Base-by-base conservation (phyloP, 2,888 invertebrate genomes). In the Cantharis rufa region DNA sequence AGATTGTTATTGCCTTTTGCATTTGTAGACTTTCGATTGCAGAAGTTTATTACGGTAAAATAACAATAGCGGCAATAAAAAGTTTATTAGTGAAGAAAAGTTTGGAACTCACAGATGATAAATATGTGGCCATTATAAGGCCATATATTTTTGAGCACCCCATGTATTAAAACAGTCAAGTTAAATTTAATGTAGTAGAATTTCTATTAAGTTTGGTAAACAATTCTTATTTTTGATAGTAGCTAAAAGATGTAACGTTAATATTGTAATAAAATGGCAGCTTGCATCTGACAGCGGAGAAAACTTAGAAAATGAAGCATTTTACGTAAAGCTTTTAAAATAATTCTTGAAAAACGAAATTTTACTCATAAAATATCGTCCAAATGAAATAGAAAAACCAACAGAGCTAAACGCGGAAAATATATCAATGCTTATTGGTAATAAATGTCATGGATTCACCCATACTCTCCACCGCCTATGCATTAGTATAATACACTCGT, bases 401-500 rank as follows among this genome's bases (percentile, higher is more conserved):
- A 78, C 78, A 78, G 62, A 79, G 62, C 74, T 77, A 83, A 82
- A 79, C 83, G 78, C 80, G 80, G 81, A 79, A 81, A 83, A 86
- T 86, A 86, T 84, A 86, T 86, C 86, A 86, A 84, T 84, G 83
- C 82, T 81, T 84, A 85, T 85, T 83, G 86, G 84, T 86, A 85
- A 86, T 86, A 86, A 86, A 86, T 84, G 86, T 86, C 86, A 83
- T 80, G 82, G 80, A 82, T 82, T 81, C 80, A 79, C 82, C 82
- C 82, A 81, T 69, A 74, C 82, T 82, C 82, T 83, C 81, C 82
- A 82, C 83, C 83, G 83, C 83, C 79, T 81, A 78, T 80, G 82
- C 85, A 86, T 85, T 85, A 85, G 86, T 86, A 86, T 86, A 86
- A 86, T 86, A 86, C 84, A 84, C 82, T 82, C 83, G 83, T 85